Percentiles rank a stretch among this genome's conserved stretches.
These are phyloP conservation scores for Tiliacea citrago DNA, from an alignment of 2,888 invertebrate genomes.

Conservation along the genomic window DNA sequence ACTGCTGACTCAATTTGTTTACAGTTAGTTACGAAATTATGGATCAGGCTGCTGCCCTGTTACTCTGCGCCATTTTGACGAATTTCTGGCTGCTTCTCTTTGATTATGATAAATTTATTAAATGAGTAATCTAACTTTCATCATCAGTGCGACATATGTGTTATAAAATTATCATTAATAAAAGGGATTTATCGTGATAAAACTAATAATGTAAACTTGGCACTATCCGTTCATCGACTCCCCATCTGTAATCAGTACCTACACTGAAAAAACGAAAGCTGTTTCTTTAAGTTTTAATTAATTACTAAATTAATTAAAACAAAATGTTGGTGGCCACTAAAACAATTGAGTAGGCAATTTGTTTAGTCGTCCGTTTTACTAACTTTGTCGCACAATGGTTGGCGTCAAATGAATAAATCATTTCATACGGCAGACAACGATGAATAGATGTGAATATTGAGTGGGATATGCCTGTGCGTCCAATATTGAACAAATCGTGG, in stretches of 20 bases:
- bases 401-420: slow-evolving; percentile 78
- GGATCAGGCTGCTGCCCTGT: not conserved
- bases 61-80: not conserved
- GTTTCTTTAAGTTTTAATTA: not conserved
- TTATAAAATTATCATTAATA: no score
- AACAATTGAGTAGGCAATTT: slow-evolving; percentile 59
- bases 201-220: not conserved
- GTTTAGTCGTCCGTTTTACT: slow-evolving; percentile 60
- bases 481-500: slow-evolving; percentile 70
- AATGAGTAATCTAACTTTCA: no score
- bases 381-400: slow-evolving; percentile 69
- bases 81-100: not conserved
- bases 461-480: slow-evolving; percentile 64
- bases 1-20: not conserved
- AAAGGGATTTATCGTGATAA: no score
- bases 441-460: slow-evolving; percentile 77
- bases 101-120: not conserved
- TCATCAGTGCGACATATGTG: no score
- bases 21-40: not conserved
- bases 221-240: not conserved
- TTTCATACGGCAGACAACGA: slow-evolving; percentile 67
- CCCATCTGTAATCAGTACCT: no score
- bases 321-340: slow-evolving; percentile 31
- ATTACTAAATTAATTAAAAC: slow-evolving; percentile 39
- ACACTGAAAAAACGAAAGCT: not conserved